phyloP scores from a whole-genome alignment of 2,797 vertebrate genomes.

The Acanthiza pusilla region DNA sequence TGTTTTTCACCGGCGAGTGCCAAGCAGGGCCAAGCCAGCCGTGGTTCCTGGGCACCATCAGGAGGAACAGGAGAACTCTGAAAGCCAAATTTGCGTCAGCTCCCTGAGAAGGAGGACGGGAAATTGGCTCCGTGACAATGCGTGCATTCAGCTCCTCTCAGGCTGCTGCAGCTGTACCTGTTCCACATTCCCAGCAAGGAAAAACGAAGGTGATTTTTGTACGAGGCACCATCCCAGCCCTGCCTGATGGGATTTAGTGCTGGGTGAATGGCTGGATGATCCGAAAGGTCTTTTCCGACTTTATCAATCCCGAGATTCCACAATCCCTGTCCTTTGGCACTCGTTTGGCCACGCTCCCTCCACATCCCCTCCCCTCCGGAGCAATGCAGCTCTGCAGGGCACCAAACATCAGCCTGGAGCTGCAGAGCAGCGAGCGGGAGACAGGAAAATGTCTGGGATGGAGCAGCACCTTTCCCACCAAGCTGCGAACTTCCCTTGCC shows the following conservation, averaged over 20 bases:
- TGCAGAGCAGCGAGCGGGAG: not conserved
- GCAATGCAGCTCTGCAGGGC: not conserved
- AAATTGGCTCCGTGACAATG: fast-evolving
- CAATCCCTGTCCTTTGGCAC: not conserved
- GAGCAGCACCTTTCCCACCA: not conserved
- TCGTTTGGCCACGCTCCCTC: not conserved
- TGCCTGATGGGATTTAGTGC: fast-evolving
- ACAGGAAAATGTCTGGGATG: not conserved
- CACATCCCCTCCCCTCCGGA: not conserved
- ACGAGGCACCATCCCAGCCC: not conserved
- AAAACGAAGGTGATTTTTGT: not conserved
- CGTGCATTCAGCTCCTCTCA: fast-evolving
- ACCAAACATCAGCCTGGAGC: not conserved
- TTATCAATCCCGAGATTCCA: fast-evolving
- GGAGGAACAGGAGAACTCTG: not conserved
- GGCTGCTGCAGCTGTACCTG: not conserved
- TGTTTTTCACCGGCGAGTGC: not conserved
- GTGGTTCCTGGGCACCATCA: fast-evolving
- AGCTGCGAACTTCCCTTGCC: not conserved
- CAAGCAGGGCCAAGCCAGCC: not conserved
- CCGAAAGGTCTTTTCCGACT: not conserved
- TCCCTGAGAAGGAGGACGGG: not conserved
- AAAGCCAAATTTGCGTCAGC: not conserved
- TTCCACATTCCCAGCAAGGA: not conserved
- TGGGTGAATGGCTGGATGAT: not conserved